Percentiles rank a stretch among this genome's conserved stretches.
phyloP scores from a whole-genome alignment of 2,113 vertebrate genomes.

The Crotalus tigris region DNA sequence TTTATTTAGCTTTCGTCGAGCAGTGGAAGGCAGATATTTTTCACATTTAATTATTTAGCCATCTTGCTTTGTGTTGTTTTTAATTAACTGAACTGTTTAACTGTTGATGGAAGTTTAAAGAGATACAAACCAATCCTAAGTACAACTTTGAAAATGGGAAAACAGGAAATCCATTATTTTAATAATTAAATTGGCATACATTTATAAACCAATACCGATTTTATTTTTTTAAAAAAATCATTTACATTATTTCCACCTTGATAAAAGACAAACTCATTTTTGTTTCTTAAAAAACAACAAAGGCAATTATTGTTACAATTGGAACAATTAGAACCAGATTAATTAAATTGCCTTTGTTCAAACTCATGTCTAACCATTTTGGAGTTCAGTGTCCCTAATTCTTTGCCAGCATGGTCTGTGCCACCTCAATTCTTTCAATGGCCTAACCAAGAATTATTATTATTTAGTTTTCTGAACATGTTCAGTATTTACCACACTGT shows the following conservation, averaged over 20 bases:
- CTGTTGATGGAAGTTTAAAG: background rate
- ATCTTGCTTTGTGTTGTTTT: background rate
- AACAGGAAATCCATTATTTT: background rate
- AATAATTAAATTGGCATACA: background rate
- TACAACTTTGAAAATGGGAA: background rate
- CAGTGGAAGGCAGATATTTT: background rate
- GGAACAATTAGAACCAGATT: background rate
- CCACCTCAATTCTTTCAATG: background rate
- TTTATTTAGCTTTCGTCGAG: background rate
- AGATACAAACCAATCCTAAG: background rate
- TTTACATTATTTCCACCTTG: background rate
- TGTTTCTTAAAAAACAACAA: background rate
- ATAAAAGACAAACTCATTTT: background rate
- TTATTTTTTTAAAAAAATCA: background rate
- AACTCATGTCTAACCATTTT: background rate
- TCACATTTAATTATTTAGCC: background rate
- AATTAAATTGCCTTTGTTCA: background rate
- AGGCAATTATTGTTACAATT: background rate
- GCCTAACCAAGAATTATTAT: background rate
- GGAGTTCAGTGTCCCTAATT: background rate
- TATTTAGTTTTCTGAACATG: background rate
- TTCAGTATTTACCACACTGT: background rate
- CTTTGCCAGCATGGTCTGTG: background rate
- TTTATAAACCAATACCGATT: background rate
- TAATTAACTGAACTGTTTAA: background rate